These are phyloP conservation scores for Scaptodrosophila lebanonensis DNA, from an alignment of 1,140 invertebrate species.

Conservation along the genomic window DNA sequence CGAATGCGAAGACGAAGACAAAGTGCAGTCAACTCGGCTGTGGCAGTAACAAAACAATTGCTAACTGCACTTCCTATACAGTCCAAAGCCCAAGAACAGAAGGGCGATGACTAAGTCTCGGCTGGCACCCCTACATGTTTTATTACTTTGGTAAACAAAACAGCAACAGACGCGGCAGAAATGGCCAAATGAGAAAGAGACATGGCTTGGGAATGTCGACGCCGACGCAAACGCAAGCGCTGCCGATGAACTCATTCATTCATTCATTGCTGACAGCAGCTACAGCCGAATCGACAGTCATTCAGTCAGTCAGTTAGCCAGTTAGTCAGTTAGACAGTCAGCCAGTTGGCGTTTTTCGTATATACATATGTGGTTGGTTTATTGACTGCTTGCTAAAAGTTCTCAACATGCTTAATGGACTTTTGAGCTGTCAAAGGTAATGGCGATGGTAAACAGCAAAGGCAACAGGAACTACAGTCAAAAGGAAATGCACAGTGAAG, in stretches of 20 bases:
- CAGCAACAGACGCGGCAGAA: slow-evolving; percentile 39
- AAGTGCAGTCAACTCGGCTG: slow-evolving; percentile 64
- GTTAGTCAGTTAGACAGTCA: slow-evolving; percentile 10
- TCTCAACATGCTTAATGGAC: slow-evolving; percentile 44
- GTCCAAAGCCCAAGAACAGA: slow-evolving; percentile 24
- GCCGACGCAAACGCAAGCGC: slow-evolving; percentile 10
- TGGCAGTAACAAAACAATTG: not conserved
- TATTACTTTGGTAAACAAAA: slow-evolving; percentile 55
- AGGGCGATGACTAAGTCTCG: slow-evolving; percentile 47
- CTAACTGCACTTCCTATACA: slow-evolving; percentile 54
- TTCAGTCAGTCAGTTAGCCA: too few relatives aligned
- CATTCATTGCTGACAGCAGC: slow-evolving; percentile 43
- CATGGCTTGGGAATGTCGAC: slow-evolving; percentile 3
- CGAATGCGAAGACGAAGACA: too few relatives aligned
- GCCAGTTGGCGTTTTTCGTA: slow-evolving; percentile 2
- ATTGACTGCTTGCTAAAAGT: slow-evolving; percentile 44
- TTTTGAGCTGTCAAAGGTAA: slow-evolving; percentile 17
- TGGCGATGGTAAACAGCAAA: too few relatives aligned
- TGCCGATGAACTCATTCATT: slow-evolving; percentile 67
- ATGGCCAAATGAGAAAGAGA: slow-evolving; percentile 43
- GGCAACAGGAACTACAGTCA: slow-evolving; percentile 18
- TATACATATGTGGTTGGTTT: too few relatives aligned
- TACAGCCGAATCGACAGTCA: slow-evolving; percentile 4
- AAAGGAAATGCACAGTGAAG: slow-evolving; percentile 23
- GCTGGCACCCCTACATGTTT: slow-evolving; percentile 41